These are phyloP conservation scores for Microplitis manilae DNA, from an alignment of 2,888 invertebrate genomes.

Conservation along the genomic window DNA sequence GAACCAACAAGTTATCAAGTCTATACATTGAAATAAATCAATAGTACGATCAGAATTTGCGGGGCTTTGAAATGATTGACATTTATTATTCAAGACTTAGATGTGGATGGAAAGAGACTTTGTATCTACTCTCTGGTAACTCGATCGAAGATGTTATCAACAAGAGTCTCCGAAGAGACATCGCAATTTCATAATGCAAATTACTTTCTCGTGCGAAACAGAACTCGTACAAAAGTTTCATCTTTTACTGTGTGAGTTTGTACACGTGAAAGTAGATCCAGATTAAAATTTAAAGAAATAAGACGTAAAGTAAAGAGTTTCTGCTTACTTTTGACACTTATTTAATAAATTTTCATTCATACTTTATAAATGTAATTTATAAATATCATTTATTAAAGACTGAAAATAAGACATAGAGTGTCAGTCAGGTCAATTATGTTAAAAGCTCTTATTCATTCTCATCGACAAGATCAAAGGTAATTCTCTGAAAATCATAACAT, in stretches of 20 bases:
- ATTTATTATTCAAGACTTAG: slow-evolving; percentile 24
- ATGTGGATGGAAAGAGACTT: slow-evolving; percentile 2
- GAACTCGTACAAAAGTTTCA: slow-evolving; percentile 18
- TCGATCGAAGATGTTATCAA: slow-evolving; percentile 29
- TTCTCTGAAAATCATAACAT: slow-evolving; percentile 9
- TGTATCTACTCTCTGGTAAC: slow-evolving; percentile 11
- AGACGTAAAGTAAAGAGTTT: not conserved
- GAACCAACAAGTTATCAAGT: not conserved
- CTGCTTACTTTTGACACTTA: not conserved
- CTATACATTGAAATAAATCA: too few species aligned
- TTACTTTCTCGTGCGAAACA: slow-evolving; percentile 21
- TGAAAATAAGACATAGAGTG: not conserved
- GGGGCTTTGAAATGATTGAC: not conserved
- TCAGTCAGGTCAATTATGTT: slow-evolving; percentile 6
- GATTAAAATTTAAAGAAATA: slow-evolving; percentile 16
- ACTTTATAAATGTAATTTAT: not conserved
- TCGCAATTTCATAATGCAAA: slow-evolving; percentile 35
- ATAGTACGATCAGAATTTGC: not conserved
- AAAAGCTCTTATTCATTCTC: slow-evolving; percentile 8
- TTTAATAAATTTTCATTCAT: slow-evolving; percentile 11
- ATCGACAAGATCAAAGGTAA: slow-evolving; percentile 9
- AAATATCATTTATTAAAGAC: not conserved
- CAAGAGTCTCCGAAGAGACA: slow-evolving; percentile 18
- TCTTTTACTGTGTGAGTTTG: not conserved
- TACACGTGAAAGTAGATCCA: not conserved